Evolutionary conservation across 2,888 invertebrate genomes (phyloP), one percentile per base, ranked within the genome.

Genomic region (Globia sparganii): DNA sequence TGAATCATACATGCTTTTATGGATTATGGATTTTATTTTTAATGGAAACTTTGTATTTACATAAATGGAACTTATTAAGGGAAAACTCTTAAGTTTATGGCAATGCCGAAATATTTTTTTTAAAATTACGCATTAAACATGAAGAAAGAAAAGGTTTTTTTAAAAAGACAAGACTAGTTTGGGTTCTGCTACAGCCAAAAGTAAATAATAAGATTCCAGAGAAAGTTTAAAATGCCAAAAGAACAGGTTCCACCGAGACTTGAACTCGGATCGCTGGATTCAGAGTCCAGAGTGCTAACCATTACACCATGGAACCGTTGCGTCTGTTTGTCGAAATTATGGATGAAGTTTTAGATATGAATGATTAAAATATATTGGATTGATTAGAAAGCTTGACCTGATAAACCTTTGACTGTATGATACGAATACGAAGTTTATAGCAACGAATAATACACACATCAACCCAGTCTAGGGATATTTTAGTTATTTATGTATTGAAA

Each of bases 201-300:
- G 1, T 46, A 43, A n/a, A 28, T 53, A 49, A 15, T 1, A 59
- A 67, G 13, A 21, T 59, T 49, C 0, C 13, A 28, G 4, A 13
- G 21, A 18, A 28, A 8, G n/a, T 40, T 34, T 56, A 21, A 37
- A 61, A 34, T n/a, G 11, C 66, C 76, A 87, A 87, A 88, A 81
- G 68, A 37, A 40, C 91, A 95, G 97, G 97, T 97, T 96, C 97
- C 97, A 97, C 97, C 97, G 97, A 97, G 97, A 97, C 97, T 97
- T 97, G 97, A 97, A 97, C 97, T 97, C 97, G 97, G 97, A 97
- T 97, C 97, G 97, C 97, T 97, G 97, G 97, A 97, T 97, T 97
- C 97, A 97, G 97, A 97, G 97, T 97, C 97, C 97, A 97, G 97
- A 97, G 97, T 97, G 97, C 97, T 97, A 97, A 97, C 97, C 97